phyloP scores from a whole-genome alignment of 2,113 vertebrate genomes.

The Pica pica region DNA sequence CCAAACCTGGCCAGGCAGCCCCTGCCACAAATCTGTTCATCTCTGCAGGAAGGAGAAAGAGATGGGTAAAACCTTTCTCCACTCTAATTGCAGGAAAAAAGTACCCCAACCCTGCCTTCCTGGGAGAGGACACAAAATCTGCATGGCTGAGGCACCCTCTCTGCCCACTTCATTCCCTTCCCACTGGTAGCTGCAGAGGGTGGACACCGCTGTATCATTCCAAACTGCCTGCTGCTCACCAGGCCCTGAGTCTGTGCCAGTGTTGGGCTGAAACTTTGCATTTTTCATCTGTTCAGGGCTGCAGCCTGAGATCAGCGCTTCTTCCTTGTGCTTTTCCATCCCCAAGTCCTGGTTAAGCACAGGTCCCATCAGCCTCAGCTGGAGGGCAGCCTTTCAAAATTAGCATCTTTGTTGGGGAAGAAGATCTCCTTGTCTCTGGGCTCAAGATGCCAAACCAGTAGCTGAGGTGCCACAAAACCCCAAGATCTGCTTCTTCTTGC shows the following conservation, averaged over 20 bases:
- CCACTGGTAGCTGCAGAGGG: background rate
- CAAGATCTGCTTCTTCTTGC: background rate
- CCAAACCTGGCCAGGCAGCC: background rate
- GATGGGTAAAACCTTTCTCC: background rate
- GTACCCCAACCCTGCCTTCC: background rate
- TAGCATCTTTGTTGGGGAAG: background rate
- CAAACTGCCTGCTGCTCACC: background rate
- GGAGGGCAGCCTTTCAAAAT: background rate
- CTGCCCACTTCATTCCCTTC: background rate
- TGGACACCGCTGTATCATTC: background rate
- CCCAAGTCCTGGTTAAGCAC: accelerated
- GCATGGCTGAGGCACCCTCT: background rate
- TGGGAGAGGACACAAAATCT: background rate
- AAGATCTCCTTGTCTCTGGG: background rate
- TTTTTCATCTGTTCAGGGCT: background rate
- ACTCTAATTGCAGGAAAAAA: background rate
- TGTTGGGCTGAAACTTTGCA: accelerated
- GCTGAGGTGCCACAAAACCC: background rate
- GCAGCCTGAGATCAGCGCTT: background rate
- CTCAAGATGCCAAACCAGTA: background rate
- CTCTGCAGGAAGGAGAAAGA: background rate
- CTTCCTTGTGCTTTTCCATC: background rate
- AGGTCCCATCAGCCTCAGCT: background rate
- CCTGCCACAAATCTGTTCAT: background rate
- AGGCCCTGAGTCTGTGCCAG: background rate